These are phyloP conservation scores for Esox masquinongy DNA, from an alignment of 2,797 vertebrate genomes.

Conservation along the genomic window DNA sequence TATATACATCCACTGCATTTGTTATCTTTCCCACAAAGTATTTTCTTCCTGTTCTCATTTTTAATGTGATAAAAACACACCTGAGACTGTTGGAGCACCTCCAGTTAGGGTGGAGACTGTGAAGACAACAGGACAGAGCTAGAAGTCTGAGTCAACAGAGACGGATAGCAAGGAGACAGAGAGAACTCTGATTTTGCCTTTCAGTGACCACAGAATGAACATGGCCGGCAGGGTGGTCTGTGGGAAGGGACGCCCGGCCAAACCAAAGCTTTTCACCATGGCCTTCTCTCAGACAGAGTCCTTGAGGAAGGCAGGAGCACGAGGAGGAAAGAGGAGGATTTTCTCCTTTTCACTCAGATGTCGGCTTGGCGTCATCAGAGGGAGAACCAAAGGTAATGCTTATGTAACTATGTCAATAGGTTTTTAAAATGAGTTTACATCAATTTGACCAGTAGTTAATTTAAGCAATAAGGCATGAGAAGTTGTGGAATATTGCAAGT, in stretches of 20 bases:
- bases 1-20: neutral
- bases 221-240: conserved; percentile 57
- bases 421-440: too few relatives aligned
- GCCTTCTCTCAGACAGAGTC: conserved; percentile 53
- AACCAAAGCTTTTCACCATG: conserved; percentile 60
- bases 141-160: conserved; percentile 15
- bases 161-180: conserved; percentile 14
- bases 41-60: conserved; percentile 12
- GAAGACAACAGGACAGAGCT: conserved; percentile 43
- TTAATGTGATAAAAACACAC: conserved; percentile 25
- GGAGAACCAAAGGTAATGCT: conserved; percentile 67
- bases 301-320: conserved; percentile 58
- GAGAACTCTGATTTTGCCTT: conserved; percentile 13
- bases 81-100: conserved; percentile 52
- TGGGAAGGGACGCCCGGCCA: conserved; percentile 53
- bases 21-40: conserved; percentile 6
- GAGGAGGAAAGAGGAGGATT: conserved; percentile 69
- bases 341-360: conserved; percentile 78
- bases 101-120: conserved; percentile 45
- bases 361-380: conserved; percentile 75
- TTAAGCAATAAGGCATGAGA: too few relatives aligned
- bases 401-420: neutral
- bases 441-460: too few relatives aligned
- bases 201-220: conserved; percentile 53
- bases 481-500: too few relatives aligned